Base-by-base conservation (phyloP, 2,888 invertebrate genomes). In the Deilephila elpenor region DNA sequence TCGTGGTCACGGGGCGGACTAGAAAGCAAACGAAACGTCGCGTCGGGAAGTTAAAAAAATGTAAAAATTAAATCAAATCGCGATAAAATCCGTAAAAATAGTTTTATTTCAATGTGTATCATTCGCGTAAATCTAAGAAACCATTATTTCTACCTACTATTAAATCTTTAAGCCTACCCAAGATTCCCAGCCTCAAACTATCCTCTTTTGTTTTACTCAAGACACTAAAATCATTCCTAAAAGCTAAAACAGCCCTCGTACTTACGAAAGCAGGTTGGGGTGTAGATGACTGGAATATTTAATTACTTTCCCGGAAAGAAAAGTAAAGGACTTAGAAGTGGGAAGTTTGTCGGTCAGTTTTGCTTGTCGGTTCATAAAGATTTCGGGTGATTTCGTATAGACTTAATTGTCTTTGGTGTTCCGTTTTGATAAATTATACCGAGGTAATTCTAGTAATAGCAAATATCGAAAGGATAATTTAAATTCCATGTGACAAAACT, bases 251-350 rank as follows among this genome's bases (percentile, higher is more conserved):
- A 51, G 67, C 44, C 25, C 25, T 44, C 67, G 67, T 20, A 37
- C 61, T 62, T 32, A 44, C 11, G 51, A 67, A 67, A 67, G 25
- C 67, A 67, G 20, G 67, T 67, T 67, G 67, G 44, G 25, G 20
- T 20, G 25, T 51, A 44, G 67, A 44, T 67, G 67, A 67, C 51
- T 51, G 67, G 67, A 67, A 67, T 67, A 67, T 67, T 67, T 67
- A 67, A 67, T 67, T 67, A 67, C 67, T 51, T 51, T 51, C 44
- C 67, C 67, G 44, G 67, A 44, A 67, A 67, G 67, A 67, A 67
- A 67, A 51, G 44, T 25, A 11, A 60, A 60, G 29, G 29, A 25
- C 20, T 25, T 25, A 25, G 51, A 17, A 17, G 20, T 56, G 37
- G 64, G 17, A 67, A 67, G 25, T 67, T 67, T 25, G 44, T 25